Evolutionary conservation across 2,113 vertebrate genomes (phyloP).

Genomic region (Atractosteus spatula): DNA sequence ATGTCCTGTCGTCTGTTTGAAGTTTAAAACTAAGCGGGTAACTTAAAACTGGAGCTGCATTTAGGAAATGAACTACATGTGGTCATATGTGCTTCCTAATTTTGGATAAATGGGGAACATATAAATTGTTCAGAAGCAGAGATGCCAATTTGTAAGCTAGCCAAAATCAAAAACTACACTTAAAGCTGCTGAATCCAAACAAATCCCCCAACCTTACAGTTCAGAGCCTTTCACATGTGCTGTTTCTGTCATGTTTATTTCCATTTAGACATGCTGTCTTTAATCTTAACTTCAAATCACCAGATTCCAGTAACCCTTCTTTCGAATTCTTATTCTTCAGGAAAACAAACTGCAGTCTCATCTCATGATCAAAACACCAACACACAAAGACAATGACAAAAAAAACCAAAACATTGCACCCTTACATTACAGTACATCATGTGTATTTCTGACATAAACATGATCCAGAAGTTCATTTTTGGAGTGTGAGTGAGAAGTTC

Average conservation of each 20-base stretch:
- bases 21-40: constrained; percentile 22
- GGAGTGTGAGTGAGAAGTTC: too few species aligned
- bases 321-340: too few species aligned
- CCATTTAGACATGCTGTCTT: too few species aligned
- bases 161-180: constrained; percentile 31
- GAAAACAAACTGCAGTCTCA: too few species aligned
- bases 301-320: too few species aligned
- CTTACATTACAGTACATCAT: too few species aligned
- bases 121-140: constrained; percentile 31
- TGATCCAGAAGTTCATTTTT: too few species aligned
- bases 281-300: too few species aligned
- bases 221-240: background rate
- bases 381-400: too few species aligned
- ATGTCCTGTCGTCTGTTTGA: constrained; percentile 25
- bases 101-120: constrained; percentile 47
- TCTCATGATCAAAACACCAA: too few species aligned
- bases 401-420: too few species aligned
- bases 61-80: constrained; percentile 33
- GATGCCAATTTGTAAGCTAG: constrained; percentile 29
- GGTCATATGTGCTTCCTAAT: constrained; percentile 50
- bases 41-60: constrained; percentile 31
- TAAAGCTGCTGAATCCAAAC: constrained; percentile 28
- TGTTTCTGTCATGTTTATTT: background rate
- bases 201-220: constrained; percentile 12
- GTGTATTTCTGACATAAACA: too few species aligned